Percentiles rank a stretch among this genome's conserved stretches.
These are phyloP conservation scores for Osmerus mordax DNA, from an alignment of 2,113 vertebrate species.

Conservation along the genomic window DNA sequence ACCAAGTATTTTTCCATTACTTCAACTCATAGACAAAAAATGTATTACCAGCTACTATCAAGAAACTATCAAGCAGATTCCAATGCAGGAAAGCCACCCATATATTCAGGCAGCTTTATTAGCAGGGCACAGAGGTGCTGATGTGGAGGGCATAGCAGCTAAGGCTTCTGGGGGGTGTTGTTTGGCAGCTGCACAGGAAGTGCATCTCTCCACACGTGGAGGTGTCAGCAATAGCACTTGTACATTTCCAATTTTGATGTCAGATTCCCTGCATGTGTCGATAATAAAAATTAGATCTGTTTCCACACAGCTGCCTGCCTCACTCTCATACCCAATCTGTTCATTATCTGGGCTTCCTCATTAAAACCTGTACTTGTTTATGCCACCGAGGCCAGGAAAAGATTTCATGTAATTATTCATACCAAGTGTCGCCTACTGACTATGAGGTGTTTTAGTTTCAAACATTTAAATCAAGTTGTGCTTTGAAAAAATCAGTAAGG, in stretches of 20 bases:
- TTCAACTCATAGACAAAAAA: background rate
- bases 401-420: conserved; percentile 30
- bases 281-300: conserved; percentile 56
- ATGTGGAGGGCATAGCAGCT: conserved; percentile 48
- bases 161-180: conserved; percentile 57
- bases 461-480: background rate
- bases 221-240: conserved; percentile 67
- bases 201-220: conserved; percentile 65
- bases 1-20: background rate
- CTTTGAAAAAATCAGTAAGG: background rate
- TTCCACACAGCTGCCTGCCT: conserved; percentile 32
- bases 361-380: conserved; percentile 16
- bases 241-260: conserved; percentile 70
- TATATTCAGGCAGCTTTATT: conserved; percentile 12
- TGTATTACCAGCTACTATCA: background rate
- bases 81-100: conserved; percentile 34
- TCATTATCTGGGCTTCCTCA: conserved; percentile 31
- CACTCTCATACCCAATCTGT: conserved; percentile 54
- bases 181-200: conserved; percentile 74
- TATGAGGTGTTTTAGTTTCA: conserved; percentile 6
- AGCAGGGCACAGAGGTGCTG: background rate
- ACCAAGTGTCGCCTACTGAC: background rate
- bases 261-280: conserved; percentile 61
- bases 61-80: conserved; percentile 25
- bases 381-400: conserved; percentile 11